Evolutionary conservation across 1,140 invertebrate species (phyloP).

Genomic region (Diachasmimorpha longicaudata): DNA sequence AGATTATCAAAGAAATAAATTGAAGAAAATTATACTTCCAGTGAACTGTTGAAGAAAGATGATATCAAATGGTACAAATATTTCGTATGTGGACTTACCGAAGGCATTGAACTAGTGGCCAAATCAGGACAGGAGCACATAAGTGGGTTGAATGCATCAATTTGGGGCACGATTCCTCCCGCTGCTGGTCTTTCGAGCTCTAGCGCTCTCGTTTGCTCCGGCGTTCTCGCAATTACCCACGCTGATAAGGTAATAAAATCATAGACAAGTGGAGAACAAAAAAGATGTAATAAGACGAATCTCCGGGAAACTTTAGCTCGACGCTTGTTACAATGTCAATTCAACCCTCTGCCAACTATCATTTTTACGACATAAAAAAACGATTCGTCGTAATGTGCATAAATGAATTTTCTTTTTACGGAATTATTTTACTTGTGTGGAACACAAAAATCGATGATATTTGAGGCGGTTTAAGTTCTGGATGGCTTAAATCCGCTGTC

Average conservation of each 20-base stretch:
- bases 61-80: conserved; percentile 85
- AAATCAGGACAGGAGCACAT: conserved; percentile 42
- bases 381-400: too few relatives aligned
- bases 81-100: conserved; percentile 90
- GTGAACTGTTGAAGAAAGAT: neutral
- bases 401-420: too few relatives aligned
- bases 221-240: conserved; percentile 81
- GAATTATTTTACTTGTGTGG: too few relatives aligned
- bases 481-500: neutral
- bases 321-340: neutral
- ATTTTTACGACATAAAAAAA: neutral
- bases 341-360: neutral
- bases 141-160: conserved; percentile 69
- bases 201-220: conserved; percentile 94
- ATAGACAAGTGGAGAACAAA: neutral
- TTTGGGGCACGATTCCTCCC: conserved; percentile 87
- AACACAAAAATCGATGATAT: neutral
- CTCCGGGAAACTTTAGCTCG: neutral
- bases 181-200: conserved; percentile 96
- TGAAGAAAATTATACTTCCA: neutral
- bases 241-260: conserved; percentile 70
- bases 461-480: neutral
- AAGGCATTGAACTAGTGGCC: conserved; percentile 73
- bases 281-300: neutral
- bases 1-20: too few relatives aligned